phyloP scores from a whole-genome alignment of 2,113 vertebrate species.

The Chaetura pelagica region DNA sequence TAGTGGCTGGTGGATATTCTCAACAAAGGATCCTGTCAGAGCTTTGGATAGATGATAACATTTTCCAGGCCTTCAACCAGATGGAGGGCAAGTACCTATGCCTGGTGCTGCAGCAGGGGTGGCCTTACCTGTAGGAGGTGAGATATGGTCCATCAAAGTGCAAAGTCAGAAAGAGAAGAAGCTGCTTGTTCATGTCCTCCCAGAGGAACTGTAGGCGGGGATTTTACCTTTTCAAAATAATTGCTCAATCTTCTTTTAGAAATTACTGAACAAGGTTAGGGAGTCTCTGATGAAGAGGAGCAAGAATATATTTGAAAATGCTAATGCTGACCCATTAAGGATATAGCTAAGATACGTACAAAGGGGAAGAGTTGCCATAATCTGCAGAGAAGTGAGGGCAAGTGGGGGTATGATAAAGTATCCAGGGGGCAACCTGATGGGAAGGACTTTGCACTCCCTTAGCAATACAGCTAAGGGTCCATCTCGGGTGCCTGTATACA shows the following conservation, averaged over 20 bases:
- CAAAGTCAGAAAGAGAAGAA: background rate
- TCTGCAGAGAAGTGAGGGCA: too few relatives aligned
- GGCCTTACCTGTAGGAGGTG: background rate
- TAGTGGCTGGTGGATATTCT: background rate
- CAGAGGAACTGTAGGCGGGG: background rate
- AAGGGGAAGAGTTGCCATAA: too few relatives aligned
- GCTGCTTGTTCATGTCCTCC: too few relatives aligned
- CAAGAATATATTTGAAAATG: background rate
- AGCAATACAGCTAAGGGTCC: too few relatives aligned
- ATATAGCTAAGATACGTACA: background rate
- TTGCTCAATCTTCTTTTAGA: background rate
- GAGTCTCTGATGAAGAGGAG: background rate
- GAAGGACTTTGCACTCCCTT: too few relatives aligned
- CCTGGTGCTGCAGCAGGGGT: background rate
- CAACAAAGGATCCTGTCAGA: background rate
- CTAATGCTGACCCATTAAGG: background rate
- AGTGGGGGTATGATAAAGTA: too few relatives aligned
- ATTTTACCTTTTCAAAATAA: background rate
- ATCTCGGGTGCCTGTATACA: too few relatives aligned
- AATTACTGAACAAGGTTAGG: background rate
- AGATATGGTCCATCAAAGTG: background rate
- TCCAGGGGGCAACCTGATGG: too few relatives aligned
- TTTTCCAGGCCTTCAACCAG: background rate
- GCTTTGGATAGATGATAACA: background rate
- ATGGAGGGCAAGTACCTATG: background rate